Percentiles rank a stretch among this genome's conserved stretches.
These are phyloP conservation scores for Indicator maculatus DNA, from an alignment of 2,113 vertebrate species.

Conservation along the genomic window DNA sequence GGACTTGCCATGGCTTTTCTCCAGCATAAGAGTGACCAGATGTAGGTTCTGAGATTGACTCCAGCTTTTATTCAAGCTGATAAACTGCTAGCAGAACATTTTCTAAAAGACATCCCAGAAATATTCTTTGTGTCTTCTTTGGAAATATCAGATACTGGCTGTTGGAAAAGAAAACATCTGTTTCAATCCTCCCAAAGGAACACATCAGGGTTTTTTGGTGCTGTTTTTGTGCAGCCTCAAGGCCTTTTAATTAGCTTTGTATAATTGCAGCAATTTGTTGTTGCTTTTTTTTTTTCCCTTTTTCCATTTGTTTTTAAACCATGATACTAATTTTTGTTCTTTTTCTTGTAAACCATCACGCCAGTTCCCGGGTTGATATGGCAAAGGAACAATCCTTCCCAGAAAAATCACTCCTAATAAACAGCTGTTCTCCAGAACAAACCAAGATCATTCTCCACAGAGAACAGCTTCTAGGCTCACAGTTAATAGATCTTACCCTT, in stretches of 20 bases:
- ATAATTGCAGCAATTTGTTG: neutral
- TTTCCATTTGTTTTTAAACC: neutral
- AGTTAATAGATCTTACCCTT: neutral
- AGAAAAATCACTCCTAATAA: neutral
- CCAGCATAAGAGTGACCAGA: neutral
- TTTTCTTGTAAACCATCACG: neutral
- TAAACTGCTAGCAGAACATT: neutral
- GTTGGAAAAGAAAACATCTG: conserved; percentile 42
- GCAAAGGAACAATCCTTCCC: neutral
- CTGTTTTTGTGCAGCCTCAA: neutral
- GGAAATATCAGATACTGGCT: neutral
- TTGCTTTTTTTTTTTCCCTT: neutral
- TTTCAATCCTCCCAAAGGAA: neutral
- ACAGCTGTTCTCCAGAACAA: neutral
- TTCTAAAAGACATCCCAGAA: neutral
- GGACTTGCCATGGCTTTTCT: neutral
- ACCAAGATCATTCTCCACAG: neutral
- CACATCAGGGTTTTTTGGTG: neutral
- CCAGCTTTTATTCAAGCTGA: neutral
- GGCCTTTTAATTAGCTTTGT: neutral
- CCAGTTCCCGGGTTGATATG: conserved; percentile 1
- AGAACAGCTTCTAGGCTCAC: neutral
- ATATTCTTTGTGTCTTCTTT: neutral
- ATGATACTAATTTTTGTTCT: neutral
- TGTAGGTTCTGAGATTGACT: neutral